Evolutionary conservation across 2,797 vertebrate species (phyloP), one percentile per base, ranked within the genome.

Genomic region (Acanthiza pusilla): DNA sequence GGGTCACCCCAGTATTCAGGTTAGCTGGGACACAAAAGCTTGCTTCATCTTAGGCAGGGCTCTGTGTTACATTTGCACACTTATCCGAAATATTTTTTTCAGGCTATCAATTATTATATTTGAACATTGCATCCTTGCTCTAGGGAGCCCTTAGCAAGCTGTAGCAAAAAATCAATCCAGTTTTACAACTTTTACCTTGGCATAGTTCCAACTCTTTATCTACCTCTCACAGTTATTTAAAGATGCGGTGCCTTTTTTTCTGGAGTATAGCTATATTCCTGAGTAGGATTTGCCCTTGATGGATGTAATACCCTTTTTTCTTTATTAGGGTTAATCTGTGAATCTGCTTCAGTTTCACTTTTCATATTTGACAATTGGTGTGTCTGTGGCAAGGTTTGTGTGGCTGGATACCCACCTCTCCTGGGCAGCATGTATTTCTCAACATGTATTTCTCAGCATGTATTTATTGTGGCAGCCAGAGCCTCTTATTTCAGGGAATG

Each of bases 151-250:
- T 98, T 97, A 97, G 96, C 90, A 97, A 97, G 96, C 97, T 96
- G 96, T 80, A 97, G 96, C 97, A 97, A 98, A 98, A 45, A 98
- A 98, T 98, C 98, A 98, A 97, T 98, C 96, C 95, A 96, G 93
- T 97, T 98, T 98, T 98, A 98, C 97, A 98, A 98, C 97, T 98
- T 98, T 97, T 97, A 96, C 97, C 94, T 97, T 98, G 98, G 97
- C 97, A 88, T 88, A 62, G 57, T 58, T 97, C 97, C 97, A 97
- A 82, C 81, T 91, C 96, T 97, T 97, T 97, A 98, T 97, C 97
- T 96, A 80, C 54, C 45, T 95, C 72, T 19, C 16, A 7, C 67
- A 38, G 75, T 97, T 97, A 97, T 97, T 98, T 97, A 97, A 98
- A 97, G 94, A 96, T 95, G 92, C 0, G 62, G 30, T 95, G 94